Base-by-base conservation (phyloP, 2,888 invertebrate genomes). In the Eilema depressum region DNA sequence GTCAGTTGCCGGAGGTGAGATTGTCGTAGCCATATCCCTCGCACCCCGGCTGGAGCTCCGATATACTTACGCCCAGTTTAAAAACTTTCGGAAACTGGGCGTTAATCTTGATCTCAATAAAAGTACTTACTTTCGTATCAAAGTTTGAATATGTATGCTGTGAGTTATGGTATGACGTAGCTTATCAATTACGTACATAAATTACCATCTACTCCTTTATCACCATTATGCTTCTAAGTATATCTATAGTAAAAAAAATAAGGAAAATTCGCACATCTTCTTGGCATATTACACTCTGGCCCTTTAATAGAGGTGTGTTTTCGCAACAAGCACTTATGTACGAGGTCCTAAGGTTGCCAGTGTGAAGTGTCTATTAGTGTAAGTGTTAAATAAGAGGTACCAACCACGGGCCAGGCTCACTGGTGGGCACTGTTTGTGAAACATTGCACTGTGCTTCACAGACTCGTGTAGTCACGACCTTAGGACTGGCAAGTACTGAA, bases 381-480 rank as follows among this genome's bases (percentile, higher is more conserved):
- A 70, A 66, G 66, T 65, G 53, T 75, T 68, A 74, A 70, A 70
- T 69, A 67, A 75, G 75, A 67, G 59, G 63, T 61, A 70, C n/a
- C 8, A 12, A 8, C 47, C 60, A 26, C 12, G 33, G 33, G 11
- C 11, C 12, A 2, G 8, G 20, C n/a, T 59, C 57, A 25, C 33
- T 56, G n/a, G 26, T 26, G 53, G 47, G 37, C 68, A 53, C 41
- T 68, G 76, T 71, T 80, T 73, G 83, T 76, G 81, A 64, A 79
- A 83, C 75, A 69, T 60, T 62, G 63, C 73, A 62, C 63, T 69
- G 57, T 47, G 71, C 71, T 41, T 73, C 73, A 57, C 66, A 66
- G 63, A 59, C 74, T 64, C 75, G 70, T 71, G 69, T 68, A 74
- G 83, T 80, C 81, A 82, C 80, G 79, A 82, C 73, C 76, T 66